Evolutionary conservation across 1,140 invertebrate species (phyloP), one percentile per base, ranked within the genome.

Genomic region (Zaprionus nigranus): DNA sequence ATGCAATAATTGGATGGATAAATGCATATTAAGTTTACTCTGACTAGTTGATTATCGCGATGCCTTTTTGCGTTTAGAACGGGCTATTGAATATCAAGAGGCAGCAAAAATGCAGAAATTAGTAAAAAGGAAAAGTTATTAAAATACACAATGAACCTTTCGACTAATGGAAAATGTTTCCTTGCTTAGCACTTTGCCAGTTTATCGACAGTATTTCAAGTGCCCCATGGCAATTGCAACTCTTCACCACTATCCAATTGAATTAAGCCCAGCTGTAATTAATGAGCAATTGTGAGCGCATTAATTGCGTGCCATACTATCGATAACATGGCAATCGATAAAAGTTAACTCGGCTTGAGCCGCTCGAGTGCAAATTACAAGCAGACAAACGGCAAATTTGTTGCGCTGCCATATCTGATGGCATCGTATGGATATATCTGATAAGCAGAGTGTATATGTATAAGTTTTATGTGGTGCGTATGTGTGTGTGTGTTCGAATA

Each of bases 311-410:
- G 46, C 17, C 20, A 24, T 49, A 51, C 46, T 59, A 38, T 38
- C 20, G 13, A 59, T 59, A 59, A 36, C 17, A 36, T 24, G 34
- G 20, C 28, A 6, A 58, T 22, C n/a, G 30, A 61, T 61, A 61
- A n/a, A 46, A 30, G 26, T 56, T 28, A 56, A n/a, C 24, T 30
- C 15, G 20, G 12, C 40, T 54, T 36, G 9, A 54, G 28, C 28
- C 22, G 22, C 15, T 43, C 38, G 12, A 34, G 26, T 38, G 26
- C 30, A 56, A 60, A 30, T 66, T 51, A 54, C n/a, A 36, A 20
- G 15, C 40, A 43, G 54, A 66, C 66, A 67, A 67, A 67, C 24
- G 24, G 26, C 24, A 46, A 56, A 65, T 72, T 72, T 65, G 69
- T 65, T 65, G 28, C 69, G 38, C 28, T 30, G 28, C 6, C 54